Conservation (phyloP, 92 coral and sea anemone species). For the Epizoanthus scotinus region DNA sequence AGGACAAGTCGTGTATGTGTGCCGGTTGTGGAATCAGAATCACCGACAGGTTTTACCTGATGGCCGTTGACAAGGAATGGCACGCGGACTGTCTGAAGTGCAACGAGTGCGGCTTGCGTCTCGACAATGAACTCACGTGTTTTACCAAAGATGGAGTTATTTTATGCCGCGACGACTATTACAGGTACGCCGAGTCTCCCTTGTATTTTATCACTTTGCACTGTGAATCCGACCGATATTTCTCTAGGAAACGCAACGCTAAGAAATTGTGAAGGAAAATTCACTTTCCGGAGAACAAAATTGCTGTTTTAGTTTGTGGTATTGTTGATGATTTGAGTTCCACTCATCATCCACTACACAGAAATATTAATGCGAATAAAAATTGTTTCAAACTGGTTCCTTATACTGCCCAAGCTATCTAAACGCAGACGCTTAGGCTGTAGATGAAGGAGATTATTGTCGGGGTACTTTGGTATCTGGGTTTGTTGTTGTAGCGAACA, state of each 20-base stretch:
- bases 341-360: not conserved
- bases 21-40: constrained; percentile 91
- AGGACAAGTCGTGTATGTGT: constrained; percentile 69
- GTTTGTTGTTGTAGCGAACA: not conserved
- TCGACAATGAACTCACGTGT: constrained; percentile 91
- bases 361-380: not conserved
- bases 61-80: constrained; percentile 94
- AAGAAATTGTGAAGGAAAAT: not conserved
- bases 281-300: not conserved
- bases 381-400: not conserved
- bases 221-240: not conserved
- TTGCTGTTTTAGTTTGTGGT: not conserved
- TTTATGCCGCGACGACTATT: constrained; percentile 89
- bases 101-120: constrained; percentile 80
- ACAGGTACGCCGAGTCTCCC: constrained; percentile 63
- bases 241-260: not conserved
- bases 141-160: constrained; percentile 91
- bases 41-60: constrained; percentile 82
- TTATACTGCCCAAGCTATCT: too few relatives aligned
- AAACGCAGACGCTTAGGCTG: too few relatives aligned
- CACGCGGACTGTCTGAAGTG: constrained; percentile 92
- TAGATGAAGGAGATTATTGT: too few relatives aligned
- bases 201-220: not conserved
- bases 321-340: not conserved
- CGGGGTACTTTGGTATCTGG: too few relatives aligned